Conservation (phyloP, 2,797 vertebrate species). For the Rhinophrynus dorsalis region DNA sequence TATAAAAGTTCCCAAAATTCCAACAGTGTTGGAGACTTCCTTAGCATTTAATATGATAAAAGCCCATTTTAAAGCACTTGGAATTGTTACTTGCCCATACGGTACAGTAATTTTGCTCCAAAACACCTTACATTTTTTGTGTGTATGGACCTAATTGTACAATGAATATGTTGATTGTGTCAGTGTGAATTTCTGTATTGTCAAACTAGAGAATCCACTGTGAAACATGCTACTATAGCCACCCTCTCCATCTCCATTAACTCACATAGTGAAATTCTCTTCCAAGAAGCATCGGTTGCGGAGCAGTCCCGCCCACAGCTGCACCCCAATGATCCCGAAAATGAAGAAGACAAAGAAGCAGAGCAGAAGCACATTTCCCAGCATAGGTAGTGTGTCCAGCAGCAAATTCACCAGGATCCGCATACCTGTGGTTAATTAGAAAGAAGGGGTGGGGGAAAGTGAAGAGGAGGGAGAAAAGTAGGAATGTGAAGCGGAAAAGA, state of each 20-base stretch:
- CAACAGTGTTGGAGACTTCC: no score
- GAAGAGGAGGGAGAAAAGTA: conserved; percentile 12
- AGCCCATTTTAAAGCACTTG: no score
- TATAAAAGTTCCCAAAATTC: no score
- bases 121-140: no score
- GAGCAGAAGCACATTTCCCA: conserved; percentile 94
- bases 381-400: conserved; percentile 94
- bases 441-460: neutral
- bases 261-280: conserved; percentile 94
- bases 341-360: conserved; percentile 99
- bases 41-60: no score
- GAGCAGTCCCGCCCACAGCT: conserved; percentile 95
- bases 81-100: no score
- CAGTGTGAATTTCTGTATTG: no score
- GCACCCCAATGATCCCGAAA: conserved; percentile 97
- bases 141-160: no score
- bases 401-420: conserved; percentile 97
- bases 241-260: conserved; percentile 36
- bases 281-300: conserved; percentile 90
- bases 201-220: no score
- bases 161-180: no score
- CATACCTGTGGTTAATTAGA: conserved; percentile 73
- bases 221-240: no score
- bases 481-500: neutral
- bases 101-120: no score